Evolutionary conservation across 2,888 invertebrate species (phyloP).

Genomic region (Synergus itoensis): DNA sequence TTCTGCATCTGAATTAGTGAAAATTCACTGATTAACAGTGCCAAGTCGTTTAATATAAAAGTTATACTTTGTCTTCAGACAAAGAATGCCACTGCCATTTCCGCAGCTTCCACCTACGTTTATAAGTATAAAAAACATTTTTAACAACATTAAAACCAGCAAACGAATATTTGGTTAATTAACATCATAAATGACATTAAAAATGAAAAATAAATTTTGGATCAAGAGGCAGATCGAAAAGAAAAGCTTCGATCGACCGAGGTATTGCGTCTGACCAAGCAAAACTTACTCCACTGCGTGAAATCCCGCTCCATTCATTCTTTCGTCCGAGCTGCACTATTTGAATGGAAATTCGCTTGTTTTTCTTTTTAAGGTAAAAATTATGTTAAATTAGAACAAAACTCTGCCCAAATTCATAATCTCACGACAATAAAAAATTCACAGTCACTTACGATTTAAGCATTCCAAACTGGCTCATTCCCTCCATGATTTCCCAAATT

Average conservation of each 20-base stretch:
- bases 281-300: slow-evolving; percentile 21
- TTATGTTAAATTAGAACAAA: no score
- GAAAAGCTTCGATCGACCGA: neutral
- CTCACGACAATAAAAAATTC: neutral
- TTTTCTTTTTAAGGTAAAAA: neutral
- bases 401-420: neutral
- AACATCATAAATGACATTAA: neutral
- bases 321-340: neutral
- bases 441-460: slow-evolving; percentile 42
- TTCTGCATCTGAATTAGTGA: slow-evolving; percentile 32
- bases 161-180: neutral
- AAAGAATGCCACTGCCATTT: neutral
- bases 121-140: neutral
- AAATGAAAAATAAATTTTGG: neutral
- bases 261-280: slow-evolving; percentile 18
- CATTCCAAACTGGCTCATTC: slow-evolving; percentile 55
- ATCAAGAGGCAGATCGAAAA: neutral
- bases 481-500: slow-evolving; percentile 53
- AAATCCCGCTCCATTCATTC: slow-evolving; percentile 8
- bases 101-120: neutral
- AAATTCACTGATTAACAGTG: slow-evolving; percentile 33
- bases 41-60: slow-evolving; percentile 14
- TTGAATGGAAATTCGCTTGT: neutral
- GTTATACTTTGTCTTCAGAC: neutral
- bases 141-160: neutral